Conservation (phyloP, 2,888 invertebrate species). For the Mactromeris polynyma region DNA sequence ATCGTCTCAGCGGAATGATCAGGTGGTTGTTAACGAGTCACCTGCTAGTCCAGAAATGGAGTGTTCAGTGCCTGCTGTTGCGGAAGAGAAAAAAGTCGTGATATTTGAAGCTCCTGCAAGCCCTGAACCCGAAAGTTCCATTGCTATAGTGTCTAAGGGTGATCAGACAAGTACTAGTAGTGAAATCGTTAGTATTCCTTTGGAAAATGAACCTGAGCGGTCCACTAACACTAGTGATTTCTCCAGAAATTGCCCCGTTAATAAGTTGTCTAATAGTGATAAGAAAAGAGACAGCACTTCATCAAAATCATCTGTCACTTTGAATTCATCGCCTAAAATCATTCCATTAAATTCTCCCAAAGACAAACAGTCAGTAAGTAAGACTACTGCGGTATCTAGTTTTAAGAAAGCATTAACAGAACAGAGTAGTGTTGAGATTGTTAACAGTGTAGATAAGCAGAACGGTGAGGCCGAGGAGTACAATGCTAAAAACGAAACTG, state of each 20-base stretch:
- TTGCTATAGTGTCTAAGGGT: constrained; percentile 7
- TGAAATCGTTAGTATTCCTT: constrained; percentile 66
- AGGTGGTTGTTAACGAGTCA: constrained; percentile 61
- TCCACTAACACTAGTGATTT: neutral
- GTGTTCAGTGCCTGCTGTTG: neutral
- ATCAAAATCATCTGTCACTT: constrained; percentile 1
- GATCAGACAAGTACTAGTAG: constrained; percentile 35
- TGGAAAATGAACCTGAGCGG: constrained; percentile 47
- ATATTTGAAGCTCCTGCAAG: constrained; percentile 69
- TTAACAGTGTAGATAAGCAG: constrained; percentile 44
- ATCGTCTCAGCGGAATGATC: constrained; percentile 33
- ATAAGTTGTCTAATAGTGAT: constrained; percentile 23
- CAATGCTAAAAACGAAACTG: constrained; percentile 9
- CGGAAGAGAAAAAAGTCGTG: constrained; percentile 61
- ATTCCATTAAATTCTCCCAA: constrained; percentile 64
- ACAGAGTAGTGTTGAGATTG: constrained; percentile 36
- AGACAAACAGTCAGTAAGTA: constrained; percentile 34
- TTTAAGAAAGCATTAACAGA: constrained; percentile 22
- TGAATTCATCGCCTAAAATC: constrained; percentile 46
- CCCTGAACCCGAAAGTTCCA: constrained; percentile 60
- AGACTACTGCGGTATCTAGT: neutral
- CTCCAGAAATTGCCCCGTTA: neutral
- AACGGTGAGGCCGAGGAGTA: constrained; percentile 59
- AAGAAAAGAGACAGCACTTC: neutral
- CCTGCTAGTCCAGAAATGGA: constrained; percentile 70